phyloP scores from a whole-genome alignment of 2,888 invertebrate species.

The Mesorhabditis belari region DNA sequence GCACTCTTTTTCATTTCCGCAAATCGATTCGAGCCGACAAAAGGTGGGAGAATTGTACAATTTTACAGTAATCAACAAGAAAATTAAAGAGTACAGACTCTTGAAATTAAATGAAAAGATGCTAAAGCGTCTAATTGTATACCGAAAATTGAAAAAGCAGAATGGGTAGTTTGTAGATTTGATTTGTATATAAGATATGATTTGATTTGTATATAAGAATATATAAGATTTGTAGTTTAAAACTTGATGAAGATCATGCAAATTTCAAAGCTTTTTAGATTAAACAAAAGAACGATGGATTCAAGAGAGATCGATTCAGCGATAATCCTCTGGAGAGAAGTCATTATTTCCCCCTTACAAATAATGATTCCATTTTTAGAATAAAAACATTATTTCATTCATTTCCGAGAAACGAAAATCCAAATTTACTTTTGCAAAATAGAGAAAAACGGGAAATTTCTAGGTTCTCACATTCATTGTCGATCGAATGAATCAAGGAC shows the following conservation, averaged over 20 bases:
- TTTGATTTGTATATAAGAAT: background rate
- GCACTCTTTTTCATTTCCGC: slow-evolving; percentile 33
- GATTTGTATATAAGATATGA: background rate
- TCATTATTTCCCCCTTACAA: too few relatives aligned
- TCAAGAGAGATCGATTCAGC: slow-evolving; percentile 32
- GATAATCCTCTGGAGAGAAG: slow-evolving; percentile 34
- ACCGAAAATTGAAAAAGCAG: background rate
- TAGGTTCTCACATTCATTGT: slow-evolving; percentile 29
- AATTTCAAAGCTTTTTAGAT: background rate
- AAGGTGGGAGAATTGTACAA: too few relatives aligned
- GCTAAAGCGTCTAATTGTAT: background rate
- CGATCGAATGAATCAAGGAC: slow-evolving; percentile 31
- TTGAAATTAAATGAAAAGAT: too few relatives aligned
- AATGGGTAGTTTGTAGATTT: slow-evolving; percentile 3
- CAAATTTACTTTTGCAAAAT: background rate
- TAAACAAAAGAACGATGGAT: slow-evolving; percentile 15
- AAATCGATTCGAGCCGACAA: slow-evolving; percentile 26
- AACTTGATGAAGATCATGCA: background rate
- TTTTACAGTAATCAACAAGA: background rate
- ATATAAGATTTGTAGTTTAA: background rate
- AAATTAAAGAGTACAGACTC: background rate
- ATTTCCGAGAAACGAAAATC: too few relatives aligned
- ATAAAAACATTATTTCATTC: too few relatives aligned
- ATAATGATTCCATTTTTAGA: too few relatives aligned
- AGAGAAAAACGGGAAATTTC: background rate